Percentiles rank a stretch among this genome's conserved stretches.
These are phyloP conservation scores for Temnothorax nylanderi DNA, from an alignment of 1,140 invertebrate species.

Conservation along the genomic window DNA sequence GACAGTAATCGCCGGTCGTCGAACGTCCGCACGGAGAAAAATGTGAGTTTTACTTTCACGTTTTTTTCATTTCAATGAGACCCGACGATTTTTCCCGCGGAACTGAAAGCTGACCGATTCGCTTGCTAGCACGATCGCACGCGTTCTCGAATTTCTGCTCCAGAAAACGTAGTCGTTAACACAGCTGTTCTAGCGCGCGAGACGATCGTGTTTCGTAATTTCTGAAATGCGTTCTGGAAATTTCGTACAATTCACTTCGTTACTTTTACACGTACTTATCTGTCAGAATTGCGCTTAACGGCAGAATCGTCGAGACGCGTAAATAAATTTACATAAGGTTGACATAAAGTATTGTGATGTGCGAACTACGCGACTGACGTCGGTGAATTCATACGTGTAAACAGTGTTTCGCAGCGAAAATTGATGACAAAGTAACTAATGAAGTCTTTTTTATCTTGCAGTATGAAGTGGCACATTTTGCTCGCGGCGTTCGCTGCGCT, in stretches of 20 bases:
- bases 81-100: neutral
- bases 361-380: neutral
- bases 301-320: neutral
- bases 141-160: neutral
- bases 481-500: conserved; percentile 77
- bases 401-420: neutral
- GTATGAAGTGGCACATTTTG: conserved; percentile 81
- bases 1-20: conserved; percentile 21
- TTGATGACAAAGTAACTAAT: neutral
- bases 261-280: neutral
- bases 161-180: neutral
- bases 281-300: neutral
- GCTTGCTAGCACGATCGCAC: too few species aligned
- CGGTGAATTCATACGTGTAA: neutral
- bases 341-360: conserved; percentile 13
- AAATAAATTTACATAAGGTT: neutral
- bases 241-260: neutral
- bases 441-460: conserved; percentile 73
- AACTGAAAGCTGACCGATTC: neutral
- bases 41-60: neutral
- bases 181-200: neutral
- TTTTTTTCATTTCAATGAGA: neutral
- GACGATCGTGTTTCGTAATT: neutral
- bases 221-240: neutral
- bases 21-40: neutral